phyloP scores from a whole-genome alignment of 2,113 vertebrate species.

The Pycnonotus jocosus region DNA sequence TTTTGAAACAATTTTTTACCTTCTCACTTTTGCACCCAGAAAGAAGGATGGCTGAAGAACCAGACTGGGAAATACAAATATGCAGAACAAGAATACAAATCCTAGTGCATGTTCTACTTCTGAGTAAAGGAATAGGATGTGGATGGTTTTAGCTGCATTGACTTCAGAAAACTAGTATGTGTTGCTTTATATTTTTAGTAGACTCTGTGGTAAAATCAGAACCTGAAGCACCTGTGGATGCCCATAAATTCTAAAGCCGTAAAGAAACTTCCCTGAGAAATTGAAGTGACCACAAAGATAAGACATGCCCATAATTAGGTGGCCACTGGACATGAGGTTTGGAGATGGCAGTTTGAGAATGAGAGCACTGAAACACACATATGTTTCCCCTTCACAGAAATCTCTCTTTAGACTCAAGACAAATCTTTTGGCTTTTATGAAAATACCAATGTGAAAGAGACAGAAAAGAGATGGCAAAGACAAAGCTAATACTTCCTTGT shows the following conservation, averaged over 20 bases:
- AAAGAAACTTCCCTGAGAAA: not conserved
- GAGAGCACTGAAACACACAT: not conserved
- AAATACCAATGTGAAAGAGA: not conserved
- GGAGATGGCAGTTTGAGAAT: not conserved
- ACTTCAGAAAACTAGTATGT: not conserved
- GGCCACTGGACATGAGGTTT: not conserved
- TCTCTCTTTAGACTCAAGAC: accelerated
- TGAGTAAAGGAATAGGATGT: not conserved
- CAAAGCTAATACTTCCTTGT: not conserved
- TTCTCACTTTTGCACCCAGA: not conserved
- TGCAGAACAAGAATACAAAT: not conserved
- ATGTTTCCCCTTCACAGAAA: not conserved
- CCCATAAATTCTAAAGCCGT: not conserved
- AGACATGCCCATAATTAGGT: not conserved
- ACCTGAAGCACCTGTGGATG: not conserved
- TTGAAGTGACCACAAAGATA: not conserved
- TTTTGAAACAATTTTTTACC: not conserved
- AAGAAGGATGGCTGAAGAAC: not conserved
- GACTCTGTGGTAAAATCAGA: not conserved
- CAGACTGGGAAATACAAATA: not conserved
- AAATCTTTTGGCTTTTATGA: not conserved
- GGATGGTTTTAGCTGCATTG: not conserved
- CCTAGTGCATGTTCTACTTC: not conserved
- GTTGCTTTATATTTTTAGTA: not conserved
- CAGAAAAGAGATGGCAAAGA: not conserved